Conservation (phyloP, 2,888 invertebrate genomes). For the Microctonus brassicae region DNA sequence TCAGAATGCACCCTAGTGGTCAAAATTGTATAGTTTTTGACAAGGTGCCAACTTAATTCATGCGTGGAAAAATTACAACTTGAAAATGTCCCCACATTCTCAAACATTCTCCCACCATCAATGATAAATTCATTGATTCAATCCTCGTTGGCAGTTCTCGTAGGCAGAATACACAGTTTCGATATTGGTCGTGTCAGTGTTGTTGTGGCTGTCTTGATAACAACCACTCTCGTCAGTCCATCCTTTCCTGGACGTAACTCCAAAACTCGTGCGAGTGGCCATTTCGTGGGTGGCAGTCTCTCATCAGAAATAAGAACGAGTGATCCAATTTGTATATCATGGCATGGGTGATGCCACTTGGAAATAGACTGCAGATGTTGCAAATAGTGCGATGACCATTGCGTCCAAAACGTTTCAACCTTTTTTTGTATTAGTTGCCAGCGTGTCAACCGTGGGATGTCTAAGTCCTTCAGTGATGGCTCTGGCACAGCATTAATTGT, state of each 20-base stretch:
- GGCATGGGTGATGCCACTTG: conserved; percentile 29
- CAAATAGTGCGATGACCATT: conserved; percentile 28
- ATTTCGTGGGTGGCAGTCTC: conserved; percentile 39
- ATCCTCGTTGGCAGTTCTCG: too few species aligned
- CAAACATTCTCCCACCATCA: too few species aligned
- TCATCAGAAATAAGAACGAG: conserved; percentile 44
- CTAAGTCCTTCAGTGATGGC: conserved; percentile 35
- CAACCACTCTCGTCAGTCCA: conserved; percentile 43
- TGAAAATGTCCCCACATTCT: too few species aligned
- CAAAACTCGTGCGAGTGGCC: conserved; percentile 46
- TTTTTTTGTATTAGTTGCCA: conserved; percentile 29
- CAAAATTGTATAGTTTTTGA: too few species aligned
- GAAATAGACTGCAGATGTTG: conserved; percentile 20
- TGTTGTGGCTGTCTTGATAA: conserved; percentile 41
- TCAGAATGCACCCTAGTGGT: too few species aligned
- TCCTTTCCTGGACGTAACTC: conserved; percentile 47
- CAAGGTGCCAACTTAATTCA: too few species aligned
- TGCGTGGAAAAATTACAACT: too few species aligned
- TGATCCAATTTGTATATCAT: conserved; percentile 22
- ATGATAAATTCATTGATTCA: too few species aligned
- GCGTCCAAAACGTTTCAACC: conserved; percentile 29
- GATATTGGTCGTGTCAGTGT: conserved; percentile 40
- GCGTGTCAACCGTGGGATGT: conserved; percentile 33
- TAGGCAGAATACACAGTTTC: conserved; percentile 29
- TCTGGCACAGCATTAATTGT: conserved; percentile 7